Evolutionary conservation across 2,113 vertebrate species (phyloP).

Genomic region (Lutjanus erythropterus): DNA sequence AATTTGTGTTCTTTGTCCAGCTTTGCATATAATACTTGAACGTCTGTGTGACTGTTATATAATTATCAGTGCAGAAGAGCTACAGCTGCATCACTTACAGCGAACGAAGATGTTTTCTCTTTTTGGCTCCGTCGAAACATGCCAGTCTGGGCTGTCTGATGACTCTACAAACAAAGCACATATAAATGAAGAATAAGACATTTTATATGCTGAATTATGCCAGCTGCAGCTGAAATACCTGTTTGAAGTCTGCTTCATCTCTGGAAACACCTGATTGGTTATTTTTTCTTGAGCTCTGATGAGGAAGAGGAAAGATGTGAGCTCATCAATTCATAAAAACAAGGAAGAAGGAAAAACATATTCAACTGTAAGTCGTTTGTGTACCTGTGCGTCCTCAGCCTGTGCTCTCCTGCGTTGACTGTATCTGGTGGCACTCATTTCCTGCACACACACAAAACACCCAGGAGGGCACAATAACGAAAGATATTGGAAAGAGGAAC

Average conservation of each 20-base stretch:
- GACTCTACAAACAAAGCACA: slow-evolving; percentile 25
- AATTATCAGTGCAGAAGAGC: not conserved
- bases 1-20: no score
- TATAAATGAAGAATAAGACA: not conserved
- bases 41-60: no score
- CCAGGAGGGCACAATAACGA: slow-evolving; percentile 1
- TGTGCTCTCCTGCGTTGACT: slow-evolving; percentile 19
- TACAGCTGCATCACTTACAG: slow-evolving; percentile 44
- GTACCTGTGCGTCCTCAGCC: slow-evolving; percentile 30
- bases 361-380: not conserved
- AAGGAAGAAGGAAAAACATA: not conserved
- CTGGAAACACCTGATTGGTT: slow-evolving; percentile 5
- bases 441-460: slow-evolving; percentile 40
- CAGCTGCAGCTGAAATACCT: slow-evolving; percentile 57
- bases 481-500: not conserved
- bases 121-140: slow-evolving; percentile 58
- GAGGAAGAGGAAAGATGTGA: slow-evolving; percentile 3
- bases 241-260: slow-evolving; percentile 55
- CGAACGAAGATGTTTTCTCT: slow-evolving; percentile 54
- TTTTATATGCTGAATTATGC: not conserved
- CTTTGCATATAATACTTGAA: not conserved
- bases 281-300: slow-evolving; percentile 46
- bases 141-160: slow-evolving; percentile 20
- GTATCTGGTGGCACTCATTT: slow-evolving; percentile 20
- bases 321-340: not conserved